phyloP scores from a whole-genome alignment of 2,113 vertebrate species.

The Ailuropoda melanoleuca region DNA sequence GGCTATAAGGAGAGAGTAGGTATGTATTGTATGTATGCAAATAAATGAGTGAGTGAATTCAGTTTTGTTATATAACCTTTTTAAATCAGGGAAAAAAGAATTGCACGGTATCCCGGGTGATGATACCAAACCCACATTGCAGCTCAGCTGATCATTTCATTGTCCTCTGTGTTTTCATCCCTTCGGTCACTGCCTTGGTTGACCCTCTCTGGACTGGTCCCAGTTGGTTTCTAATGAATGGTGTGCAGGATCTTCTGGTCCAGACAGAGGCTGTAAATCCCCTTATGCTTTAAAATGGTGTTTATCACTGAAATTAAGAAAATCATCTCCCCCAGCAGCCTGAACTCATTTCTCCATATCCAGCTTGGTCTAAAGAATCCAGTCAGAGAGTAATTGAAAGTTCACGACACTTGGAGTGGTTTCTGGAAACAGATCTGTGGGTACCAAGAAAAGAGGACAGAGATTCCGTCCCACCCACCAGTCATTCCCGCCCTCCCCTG shows the following conservation, averaged over 20 bases:
- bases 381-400: background rate
- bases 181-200: background rate
- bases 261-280: background rate
- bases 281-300: background rate
- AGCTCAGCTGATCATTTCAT: background rate
- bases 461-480: background rate
- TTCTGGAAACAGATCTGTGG: constrained; percentile 25
- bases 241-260: background rate
- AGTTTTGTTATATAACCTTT: background rate
- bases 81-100: background rate
- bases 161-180: background rate
- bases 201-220: background rate
- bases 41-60: no score
- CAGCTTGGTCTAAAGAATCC: background rate
- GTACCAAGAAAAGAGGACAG: background rate
- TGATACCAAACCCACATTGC: background rate
- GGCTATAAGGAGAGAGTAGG: background rate
- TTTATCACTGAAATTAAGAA: background rate
- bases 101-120: background rate
- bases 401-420: background rate
- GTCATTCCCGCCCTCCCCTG: background rate
- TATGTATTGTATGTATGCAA: background rate
- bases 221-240: background rate
- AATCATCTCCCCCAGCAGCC: background rate
- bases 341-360: background rate